Conservation (phyloP, 2,797 vertebrate species). For the Pangasius macronema region DNA sequence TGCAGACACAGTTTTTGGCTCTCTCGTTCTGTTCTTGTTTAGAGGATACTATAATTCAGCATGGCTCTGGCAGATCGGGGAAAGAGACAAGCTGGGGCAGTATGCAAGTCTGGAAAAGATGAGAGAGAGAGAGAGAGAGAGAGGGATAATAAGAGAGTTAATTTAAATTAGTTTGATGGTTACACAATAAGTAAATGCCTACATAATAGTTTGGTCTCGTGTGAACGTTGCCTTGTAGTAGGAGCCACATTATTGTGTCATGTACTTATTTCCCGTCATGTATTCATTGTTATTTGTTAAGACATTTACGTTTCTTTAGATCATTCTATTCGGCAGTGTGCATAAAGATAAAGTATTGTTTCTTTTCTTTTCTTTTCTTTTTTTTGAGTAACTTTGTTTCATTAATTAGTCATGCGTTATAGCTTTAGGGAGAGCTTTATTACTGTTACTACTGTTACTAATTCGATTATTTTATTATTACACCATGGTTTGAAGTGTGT, state of each 20-base stretch:
- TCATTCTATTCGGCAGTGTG: too few species aligned
- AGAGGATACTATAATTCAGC: conserved; percentile 8
- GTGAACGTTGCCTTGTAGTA: neutral
- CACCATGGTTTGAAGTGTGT: too few species aligned
- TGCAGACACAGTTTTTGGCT: neutral
- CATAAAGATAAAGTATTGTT: neutral
- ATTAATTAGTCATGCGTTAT: neutral
- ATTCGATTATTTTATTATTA: neutral
- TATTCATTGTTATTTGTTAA: too few species aligned
- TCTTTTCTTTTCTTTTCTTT: neutral
- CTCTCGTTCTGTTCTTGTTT: neutral
- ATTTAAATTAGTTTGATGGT: neutral
- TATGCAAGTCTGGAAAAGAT: neutral
- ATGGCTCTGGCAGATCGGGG: neutral
- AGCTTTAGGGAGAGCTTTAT: neutral
- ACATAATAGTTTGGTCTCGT: neutral
- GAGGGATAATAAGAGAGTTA: neutral
- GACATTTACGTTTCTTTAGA: too few species aligned
- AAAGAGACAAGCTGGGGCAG: conserved; percentile 3
- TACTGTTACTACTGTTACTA: neutral
- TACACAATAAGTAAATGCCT: neutral
- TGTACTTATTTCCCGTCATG: too few species aligned
- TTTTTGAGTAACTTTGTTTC: neutral
- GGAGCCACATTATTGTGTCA: neutral
- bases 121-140: neutral